Evolutionary conservation across 2,888 invertebrate genomes (phyloP).

Genomic region (Plemyria rubiginata): DNA sequence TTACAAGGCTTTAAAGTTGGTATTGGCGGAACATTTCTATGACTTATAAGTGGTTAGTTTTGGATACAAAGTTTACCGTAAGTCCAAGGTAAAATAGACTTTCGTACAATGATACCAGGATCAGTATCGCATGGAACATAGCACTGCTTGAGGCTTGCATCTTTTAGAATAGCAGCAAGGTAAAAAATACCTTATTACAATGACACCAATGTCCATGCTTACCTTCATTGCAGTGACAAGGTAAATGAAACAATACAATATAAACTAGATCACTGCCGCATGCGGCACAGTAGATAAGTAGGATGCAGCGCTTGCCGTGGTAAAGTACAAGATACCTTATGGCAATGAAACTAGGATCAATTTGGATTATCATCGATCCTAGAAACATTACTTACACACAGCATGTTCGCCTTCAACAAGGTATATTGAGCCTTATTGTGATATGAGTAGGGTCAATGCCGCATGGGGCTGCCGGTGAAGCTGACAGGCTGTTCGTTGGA

Average conservation of each 20-base stretch:
- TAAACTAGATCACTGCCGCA: background rate
- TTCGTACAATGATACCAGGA: constrained; percentile 30
- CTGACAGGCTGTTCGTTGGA: constrained; percentile 92
- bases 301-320: background rate
- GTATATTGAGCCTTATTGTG: constrained; percentile 28
- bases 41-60: background rate
- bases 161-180: background rate
- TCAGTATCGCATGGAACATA: constrained; percentile 72
- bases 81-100: constrained; percentile 8
- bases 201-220: constrained; percentile 6
- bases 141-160: background rate
- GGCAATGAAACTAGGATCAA: background rate
- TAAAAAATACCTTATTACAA: constrained; percentile 27
- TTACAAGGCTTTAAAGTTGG: background rate
- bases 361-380: background rate
- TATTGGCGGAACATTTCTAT: background rate
- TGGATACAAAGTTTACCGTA: background rate
- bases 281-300: background rate
- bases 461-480: constrained; percentile 87
- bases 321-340: constrained; percentile 7
- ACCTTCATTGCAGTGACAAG: constrained; percentile 5
- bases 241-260: constrained; percentile 10
- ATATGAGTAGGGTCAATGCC: constrained; percentile 55
- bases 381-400: background rate
- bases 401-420: background rate